These are phyloP conservation scores for Nomada flava DNA, from an alignment of 2,888 invertebrate species.

Conservation along the genomic window DNA sequence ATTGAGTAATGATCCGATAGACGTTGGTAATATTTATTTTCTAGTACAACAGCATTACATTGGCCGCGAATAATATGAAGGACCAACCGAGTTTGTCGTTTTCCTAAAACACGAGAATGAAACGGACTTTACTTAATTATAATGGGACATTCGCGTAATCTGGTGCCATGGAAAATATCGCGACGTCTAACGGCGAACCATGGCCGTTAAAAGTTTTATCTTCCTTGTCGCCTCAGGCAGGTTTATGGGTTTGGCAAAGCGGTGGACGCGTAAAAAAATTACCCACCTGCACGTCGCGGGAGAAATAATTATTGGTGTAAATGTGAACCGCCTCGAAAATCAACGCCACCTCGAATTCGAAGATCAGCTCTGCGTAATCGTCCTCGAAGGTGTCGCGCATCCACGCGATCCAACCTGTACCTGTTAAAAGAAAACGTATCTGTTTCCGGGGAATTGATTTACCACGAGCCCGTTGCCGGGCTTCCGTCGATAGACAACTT, in stretches of 20 bases:
- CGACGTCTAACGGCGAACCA: constrained; percentile 34
- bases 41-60: no score
- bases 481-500: constrained; percentile 27
- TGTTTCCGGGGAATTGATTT: constrained; percentile 32
- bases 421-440: constrained; percentile 78
- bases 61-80: no score
- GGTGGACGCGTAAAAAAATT: constrained; percentile 68
- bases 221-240: constrained; percentile 4
- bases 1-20: no score
- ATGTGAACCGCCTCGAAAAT: constrained; percentile 89
- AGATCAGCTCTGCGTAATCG: constrained; percentile 88
- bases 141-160: constrained; percentile 21
- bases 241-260: constrained; percentile 22
- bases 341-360: constrained; percentile 89
- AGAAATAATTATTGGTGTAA: constrained; percentile 90
- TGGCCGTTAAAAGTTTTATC: constrained; percentile 63
- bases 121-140: constrained; percentile 6
- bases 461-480: constrained; percentile 9
- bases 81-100: no score
- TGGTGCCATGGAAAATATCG: constrained; percentile 48
- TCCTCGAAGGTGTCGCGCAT: constrained; percentile 86
- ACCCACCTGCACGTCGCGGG: constrained; percentile 88
- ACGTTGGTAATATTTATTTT: no score
- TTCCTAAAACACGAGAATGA: no score
- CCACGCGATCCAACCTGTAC: constrained; percentile 92